Evolutionary conservation across 2,888 invertebrate genomes (phyloP).

Genomic region (Melikaiella ostensackeni): DNA sequence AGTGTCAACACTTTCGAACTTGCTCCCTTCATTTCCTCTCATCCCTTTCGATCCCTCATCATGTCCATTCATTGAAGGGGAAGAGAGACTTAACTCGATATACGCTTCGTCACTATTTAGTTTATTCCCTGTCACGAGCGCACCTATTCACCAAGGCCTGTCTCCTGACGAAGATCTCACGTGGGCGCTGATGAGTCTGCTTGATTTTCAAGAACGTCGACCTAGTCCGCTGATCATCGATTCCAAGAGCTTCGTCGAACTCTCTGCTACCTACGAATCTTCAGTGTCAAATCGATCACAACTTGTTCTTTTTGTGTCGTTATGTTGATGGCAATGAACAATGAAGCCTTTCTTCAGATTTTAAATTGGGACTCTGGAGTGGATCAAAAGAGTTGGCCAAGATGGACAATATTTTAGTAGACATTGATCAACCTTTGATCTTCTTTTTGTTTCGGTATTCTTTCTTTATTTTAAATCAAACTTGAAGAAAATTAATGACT

Average conservation of each 20-base stretch:
- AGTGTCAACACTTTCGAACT: conserved; percentile 61
- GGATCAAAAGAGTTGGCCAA: neutral
- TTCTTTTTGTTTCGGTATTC: neutral
- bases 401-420: neutral
- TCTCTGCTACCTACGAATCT: conserved; percentile 34
- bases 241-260: conserved; percentile 56
- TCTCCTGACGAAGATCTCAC: conserved; percentile 51
- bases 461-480: neutral
- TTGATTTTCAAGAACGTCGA: conserved; percentile 52
- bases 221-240: conserved; percentile 57
- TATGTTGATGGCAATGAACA: conserved; percentile 8
- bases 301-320: conserved; percentile 24
- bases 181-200: conserved; percentile 68
- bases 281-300: conserved; percentile 35
- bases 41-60: conserved; percentile 51
- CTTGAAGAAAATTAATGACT: neutral
- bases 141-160: conserved; percentile 60
- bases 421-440: neutral
- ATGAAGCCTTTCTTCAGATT: conserved; percentile 13
- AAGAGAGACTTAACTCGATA: conserved; percentile 52
- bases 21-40: conserved; percentile 41
- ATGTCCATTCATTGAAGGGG: conserved; percentile 52
- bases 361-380: conserved; percentile 6
- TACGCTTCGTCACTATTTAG: conserved; percentile 73
- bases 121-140: conserved; percentile 67